A percentile compares a stretch with the other conserved stretches of the same genome.
Evolutionary conservation across 2,797 vertebrate species (phyloP).

Genomic region (Gymnoscopelus microlampas): DNA sequence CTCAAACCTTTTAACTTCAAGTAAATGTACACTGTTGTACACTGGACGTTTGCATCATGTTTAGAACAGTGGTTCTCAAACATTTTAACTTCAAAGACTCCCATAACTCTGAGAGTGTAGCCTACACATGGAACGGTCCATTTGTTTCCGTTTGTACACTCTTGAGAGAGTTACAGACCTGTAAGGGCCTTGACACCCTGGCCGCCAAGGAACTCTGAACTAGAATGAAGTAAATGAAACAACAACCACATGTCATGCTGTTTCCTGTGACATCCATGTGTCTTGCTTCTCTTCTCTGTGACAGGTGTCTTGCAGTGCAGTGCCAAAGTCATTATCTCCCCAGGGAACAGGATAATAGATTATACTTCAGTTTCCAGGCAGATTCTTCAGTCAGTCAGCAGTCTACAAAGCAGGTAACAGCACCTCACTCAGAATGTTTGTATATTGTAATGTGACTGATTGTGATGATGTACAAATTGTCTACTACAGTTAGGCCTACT

Average conservation of each 20-base stretch:
- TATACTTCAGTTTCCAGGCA: slow-evolving; percentile 62
- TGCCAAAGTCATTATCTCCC: slow-evolving; percentile 58
- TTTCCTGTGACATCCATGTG: background rate
- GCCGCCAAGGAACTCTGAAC: background rate
- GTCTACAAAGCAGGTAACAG: slow-evolving; percentile 39
- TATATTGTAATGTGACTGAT: background rate
- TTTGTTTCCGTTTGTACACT: no score
- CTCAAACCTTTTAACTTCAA: background rate
- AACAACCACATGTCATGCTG: no score
- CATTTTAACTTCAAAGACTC: no score
- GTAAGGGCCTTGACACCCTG: no score
- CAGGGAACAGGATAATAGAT: slow-evolving; percentile 30
- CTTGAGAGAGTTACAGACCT: no score
- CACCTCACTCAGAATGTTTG: background rate
- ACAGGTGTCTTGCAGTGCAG: slow-evolving; percentile 59
- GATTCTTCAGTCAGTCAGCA: slow-evolving; percentile 37
- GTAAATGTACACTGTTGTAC: no score
- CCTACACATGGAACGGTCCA: no score
- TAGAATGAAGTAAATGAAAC: background rate
- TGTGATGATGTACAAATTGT: background rate
- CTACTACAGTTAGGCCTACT: no score
- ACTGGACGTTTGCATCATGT: no score
- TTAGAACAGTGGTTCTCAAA: no score
- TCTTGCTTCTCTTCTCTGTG: slow-evolving; percentile 7
- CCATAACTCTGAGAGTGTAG: no score